A percentile compares a stretch with the other conserved stretches of the same genome.
Conservation (phyloP, 2,797 vertebrate genomes). For the Scyliorhinus canicula region DNA sequence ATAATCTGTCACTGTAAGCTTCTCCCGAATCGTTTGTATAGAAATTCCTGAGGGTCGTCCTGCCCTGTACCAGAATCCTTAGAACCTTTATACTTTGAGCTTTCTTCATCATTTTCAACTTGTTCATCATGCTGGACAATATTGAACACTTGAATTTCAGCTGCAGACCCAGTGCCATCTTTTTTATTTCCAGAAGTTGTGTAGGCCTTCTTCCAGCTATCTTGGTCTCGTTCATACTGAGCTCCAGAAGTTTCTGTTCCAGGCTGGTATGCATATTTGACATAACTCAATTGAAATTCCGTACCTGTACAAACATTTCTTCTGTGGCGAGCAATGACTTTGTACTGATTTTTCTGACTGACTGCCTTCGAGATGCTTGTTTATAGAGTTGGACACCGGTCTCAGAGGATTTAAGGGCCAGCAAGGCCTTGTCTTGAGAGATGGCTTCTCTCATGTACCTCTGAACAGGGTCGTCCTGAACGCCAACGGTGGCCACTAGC, state of each 20-base stretch:
- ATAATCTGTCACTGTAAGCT: too few relatives aligned
- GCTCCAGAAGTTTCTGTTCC: neutral
- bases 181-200: neutral
- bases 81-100: neutral
- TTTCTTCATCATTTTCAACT: neutral
- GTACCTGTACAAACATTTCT: conserved; percentile 48
- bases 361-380: conserved; percentile 60
- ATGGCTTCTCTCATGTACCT: conserved; percentile 72
- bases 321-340: conserved; percentile 71
- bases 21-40: too few relatives aligned
- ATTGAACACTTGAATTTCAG: conserved; percentile 79
- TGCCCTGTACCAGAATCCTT: neutral
- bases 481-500: too few relatives aligned
- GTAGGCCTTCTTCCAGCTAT: neutral
- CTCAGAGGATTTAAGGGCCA: conserved; percentile 62
- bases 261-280: neutral
- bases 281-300: conserved; percentile 38
- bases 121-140: conserved; percentile 73
- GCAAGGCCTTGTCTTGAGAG: conserved; percentile 60
- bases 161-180: neutral
- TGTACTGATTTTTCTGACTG: conserved; percentile 77
- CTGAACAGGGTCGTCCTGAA: conserved; percentile 77
- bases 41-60: too few relatives aligned
- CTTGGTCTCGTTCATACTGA: neutral
- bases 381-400: conserved; percentile 62